phyloP scores from a whole-genome alignment of 1,140 invertebrate genomes.

The Harpegnathos saltator region DNA sequence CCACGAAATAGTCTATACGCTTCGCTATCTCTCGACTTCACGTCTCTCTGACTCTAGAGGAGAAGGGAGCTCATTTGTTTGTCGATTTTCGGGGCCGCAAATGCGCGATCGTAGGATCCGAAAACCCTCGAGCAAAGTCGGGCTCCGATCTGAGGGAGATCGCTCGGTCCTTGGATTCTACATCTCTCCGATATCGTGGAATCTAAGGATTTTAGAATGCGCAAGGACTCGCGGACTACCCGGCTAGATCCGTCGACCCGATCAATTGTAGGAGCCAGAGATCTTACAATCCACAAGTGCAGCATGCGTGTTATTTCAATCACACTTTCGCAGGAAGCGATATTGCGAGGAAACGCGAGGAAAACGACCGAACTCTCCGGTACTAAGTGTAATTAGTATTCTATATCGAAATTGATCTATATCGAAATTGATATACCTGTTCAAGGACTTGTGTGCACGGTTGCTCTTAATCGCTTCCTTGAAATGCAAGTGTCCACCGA shows the following conservation, averaged over 20 bases:
- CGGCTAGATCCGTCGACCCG: background rate
- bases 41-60: conserved; percentile 1
- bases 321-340: conserved; percentile 47
- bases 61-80: background rate
- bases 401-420: conserved; percentile 84
- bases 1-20: conserved; percentile 1
- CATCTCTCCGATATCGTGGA: background rate
- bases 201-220: conserved; percentile 10
- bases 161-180: background rate
- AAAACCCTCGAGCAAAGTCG: background rate
- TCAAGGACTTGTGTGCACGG: conserved; percentile 63
- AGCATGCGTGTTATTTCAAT: background rate
- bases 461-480: conserved; percentile 48
- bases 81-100: background rate
- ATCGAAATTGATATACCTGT: conserved; percentile 83
- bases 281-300: conserved; percentile 42
- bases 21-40: conserved; percentile 10
- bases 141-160: conserved; percentile 12
- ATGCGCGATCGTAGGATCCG: conserved; percentile 27
- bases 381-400: conserved; percentile 79
- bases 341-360: conserved; percentile 14
- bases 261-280: conserved; percentile 3
- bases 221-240: background rate
- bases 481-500: conserved; percentile 3
- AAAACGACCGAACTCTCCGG: conserved; percentile 18